phyloP scores from a whole-genome alignment of 2,113 vertebrate species.

The Arenaria interpres region DNA sequence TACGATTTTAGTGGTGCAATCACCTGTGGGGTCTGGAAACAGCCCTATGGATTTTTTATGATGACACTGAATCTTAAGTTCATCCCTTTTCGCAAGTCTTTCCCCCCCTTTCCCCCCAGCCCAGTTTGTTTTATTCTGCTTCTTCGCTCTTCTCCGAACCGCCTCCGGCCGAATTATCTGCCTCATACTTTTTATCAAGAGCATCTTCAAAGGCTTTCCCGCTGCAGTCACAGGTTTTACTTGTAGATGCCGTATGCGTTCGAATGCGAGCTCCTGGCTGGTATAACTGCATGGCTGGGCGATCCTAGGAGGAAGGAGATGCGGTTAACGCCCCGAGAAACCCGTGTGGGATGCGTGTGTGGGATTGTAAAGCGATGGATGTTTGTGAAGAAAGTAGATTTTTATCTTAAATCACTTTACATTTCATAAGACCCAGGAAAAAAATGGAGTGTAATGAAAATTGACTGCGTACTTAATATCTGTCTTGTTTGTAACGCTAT shows the following conservation, averaged over 20 bases:
- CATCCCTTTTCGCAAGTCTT: neutral
- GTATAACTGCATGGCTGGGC: slow-evolving; percentile 91
- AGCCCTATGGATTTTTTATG: neutral
- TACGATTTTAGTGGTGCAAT: neutral
- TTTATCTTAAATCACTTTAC: neutral
- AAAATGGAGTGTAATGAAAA: slow-evolving; percentile 9
- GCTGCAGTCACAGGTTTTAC: slow-evolving; percentile 80
- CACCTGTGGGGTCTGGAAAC: neutral
- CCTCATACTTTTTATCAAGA: slow-evolving; percentile 78
- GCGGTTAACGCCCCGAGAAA: slow-evolving; percentile 6
- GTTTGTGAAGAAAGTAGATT: neutral
- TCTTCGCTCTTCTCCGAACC: slow-evolving; percentile 80
- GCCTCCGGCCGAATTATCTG: slow-evolving; percentile 68
- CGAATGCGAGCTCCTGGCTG: slow-evolving; percentile 87
- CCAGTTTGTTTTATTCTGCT: slow-evolving; percentile 37
- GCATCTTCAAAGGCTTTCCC: slow-evolving; percentile 76
- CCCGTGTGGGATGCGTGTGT: neutral
- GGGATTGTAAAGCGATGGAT: neutral
- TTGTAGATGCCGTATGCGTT: slow-evolving; percentile 79
- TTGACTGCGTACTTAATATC: neutral
- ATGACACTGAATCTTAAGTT: neutral
- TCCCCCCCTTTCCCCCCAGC: too few relatives aligned
- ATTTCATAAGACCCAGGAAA: neutral
- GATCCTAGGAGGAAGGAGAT: slow-evolving; percentile 80
- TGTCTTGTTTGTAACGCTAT: neutral